Evolutionary conservation across 2,113 vertebrate genomes (phyloP).

Genomic region (Okapia johnstoni): DNA sequence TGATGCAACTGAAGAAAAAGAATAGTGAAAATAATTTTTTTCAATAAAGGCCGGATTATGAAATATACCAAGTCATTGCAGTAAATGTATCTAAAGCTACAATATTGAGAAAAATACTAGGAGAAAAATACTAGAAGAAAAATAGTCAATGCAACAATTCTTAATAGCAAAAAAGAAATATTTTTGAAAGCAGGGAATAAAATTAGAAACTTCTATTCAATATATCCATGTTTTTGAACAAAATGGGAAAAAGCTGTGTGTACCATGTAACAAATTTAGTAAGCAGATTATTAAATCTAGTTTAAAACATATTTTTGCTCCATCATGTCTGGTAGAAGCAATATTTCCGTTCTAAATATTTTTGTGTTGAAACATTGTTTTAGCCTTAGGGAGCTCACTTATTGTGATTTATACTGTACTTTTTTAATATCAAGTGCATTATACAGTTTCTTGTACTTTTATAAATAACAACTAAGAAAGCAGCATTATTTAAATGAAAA

Average conservation of each 20-base stretch:
- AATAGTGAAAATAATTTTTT: slow-evolving; percentile 25
- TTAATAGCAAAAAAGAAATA: slow-evolving; percentile 41
- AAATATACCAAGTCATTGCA: slow-evolving; percentile 10
- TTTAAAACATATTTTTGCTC: slow-evolving; percentile 31
- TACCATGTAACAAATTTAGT: slow-evolving; percentile 7
- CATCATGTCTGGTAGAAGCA: slow-evolving; percentile 29
- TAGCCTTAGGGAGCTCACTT: slow-evolving; percentile 40
- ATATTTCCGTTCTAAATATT: slow-evolving; percentile 29
- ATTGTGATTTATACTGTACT: slow-evolving; percentile 31
- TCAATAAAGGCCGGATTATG: slow-evolving; percentile 19
- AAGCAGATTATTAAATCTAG: slow-evolving; percentile 47
- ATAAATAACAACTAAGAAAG: slow-evolving; percentile 6
- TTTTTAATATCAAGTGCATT: slow-evolving; percentile 2
- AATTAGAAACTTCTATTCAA: slow-evolving; percentile 55
- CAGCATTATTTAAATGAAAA: neutral
- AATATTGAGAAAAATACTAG: slow-evolving; percentile 41
- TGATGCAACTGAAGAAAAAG: neutral
- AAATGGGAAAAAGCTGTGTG: slow-evolving; percentile 28
- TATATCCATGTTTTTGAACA: neutral
- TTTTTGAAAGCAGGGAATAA: slow-evolving; percentile 20
- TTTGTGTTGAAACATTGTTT: slow-evolving; percentile 36
- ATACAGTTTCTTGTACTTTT: slow-evolving; percentile 9
- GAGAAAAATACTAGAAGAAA: neutral
- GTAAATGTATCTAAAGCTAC: slow-evolving; percentile 5
- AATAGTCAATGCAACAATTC: neutral